phyloP scores from a whole-genome alignment of 2,888 invertebrate genomes.

The Hylaea fasciaria region DNA sequence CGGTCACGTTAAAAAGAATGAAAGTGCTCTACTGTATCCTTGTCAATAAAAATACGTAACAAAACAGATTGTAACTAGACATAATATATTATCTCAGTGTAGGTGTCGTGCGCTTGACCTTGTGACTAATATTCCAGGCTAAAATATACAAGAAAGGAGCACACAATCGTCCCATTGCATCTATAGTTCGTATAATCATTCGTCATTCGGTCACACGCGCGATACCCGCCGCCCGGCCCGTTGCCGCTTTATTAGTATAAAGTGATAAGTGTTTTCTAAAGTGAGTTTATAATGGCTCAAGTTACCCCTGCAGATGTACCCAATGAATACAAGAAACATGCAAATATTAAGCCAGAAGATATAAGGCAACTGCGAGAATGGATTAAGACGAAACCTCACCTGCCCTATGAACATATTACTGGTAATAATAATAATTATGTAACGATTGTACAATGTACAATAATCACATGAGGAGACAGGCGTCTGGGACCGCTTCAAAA shows the following conservation, averaged over 20 bases:
- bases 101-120: constrained; percentile 8
- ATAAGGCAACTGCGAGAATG: constrained; percentile 84
- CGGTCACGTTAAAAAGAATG: too few species aligned
- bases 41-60: too few species aligned
- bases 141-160: constrained; percentile 17
- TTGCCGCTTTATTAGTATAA: constrained; percentile 20
- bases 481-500: too few species aligned
- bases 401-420: constrained; percentile 77
- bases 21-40: too few species aligned
- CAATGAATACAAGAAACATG: constrained; percentile 84
- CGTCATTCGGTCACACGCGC: constrained; percentile 32
- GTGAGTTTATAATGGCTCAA: constrained; percentile 49
- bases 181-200: constrained; percentile 32
- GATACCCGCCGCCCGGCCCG: constrained; percentile 19
- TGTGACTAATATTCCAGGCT: constrained; percentile 16
- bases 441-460: too few species aligned
- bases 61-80: too few species aligned
- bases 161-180: constrained; percentile 13
- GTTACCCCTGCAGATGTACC: constrained; percentile 44
- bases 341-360: constrained; percentile 83
- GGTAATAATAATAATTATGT: constrained; percentile 54
- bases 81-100: too few species aligned
- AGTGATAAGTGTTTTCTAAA: constrained; percentile 28
- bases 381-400: constrained; percentile 86
- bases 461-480: too few species aligned